Evolutionary conservation across 2,888 invertebrate species (phyloP), one percentile per base, ranked within the genome.

Genomic region (Spodoptera littoralis): DNA sequence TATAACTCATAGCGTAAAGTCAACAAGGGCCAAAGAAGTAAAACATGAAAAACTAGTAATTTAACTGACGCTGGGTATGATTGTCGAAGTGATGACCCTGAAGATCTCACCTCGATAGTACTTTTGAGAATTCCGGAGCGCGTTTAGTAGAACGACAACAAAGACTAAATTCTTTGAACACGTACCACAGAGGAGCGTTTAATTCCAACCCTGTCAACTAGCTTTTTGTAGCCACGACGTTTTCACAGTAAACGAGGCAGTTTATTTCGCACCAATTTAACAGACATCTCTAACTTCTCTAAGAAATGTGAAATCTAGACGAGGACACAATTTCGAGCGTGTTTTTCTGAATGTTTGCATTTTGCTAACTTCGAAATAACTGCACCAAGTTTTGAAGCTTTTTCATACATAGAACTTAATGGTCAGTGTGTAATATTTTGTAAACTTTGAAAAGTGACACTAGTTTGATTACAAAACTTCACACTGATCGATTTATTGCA

Each of bases 111-210:
- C 82, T 84, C 79, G 74, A 70, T 82, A 82, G 82, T 81, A 78
- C 79, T 84, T 83, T 82, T 78, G 77, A 83, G 84, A 86, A 89
- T 88, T 83, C 85, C 77, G 66, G 78, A 83, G 85, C 80, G 78
- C 76, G 81, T 84, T 87, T 82, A 79, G 79, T 74, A 72, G 75
- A 74, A 73, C 75, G 77, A 81, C 83, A 80, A 89, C 90, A 88
- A 88, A 88, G 88, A 79, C 82, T 65, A 81, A 78, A 88, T 92
- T 91, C 91, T 84, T 75, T 86, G 90, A 91, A 91, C 85, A 81
- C 86, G 84, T 80, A 82, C 79, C 86, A 69, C 58, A 27, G 57
- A 66, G 70, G 70, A 77, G 82, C 86, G 82, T 88, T 88, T 88
- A 90, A 90, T 89, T 86, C 84, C 81, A 81, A 80, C 80, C 81